Base-by-base conservation (phyloP, 2,888 invertebrate genomes). In the Hypomecis atomaria region DNA sequence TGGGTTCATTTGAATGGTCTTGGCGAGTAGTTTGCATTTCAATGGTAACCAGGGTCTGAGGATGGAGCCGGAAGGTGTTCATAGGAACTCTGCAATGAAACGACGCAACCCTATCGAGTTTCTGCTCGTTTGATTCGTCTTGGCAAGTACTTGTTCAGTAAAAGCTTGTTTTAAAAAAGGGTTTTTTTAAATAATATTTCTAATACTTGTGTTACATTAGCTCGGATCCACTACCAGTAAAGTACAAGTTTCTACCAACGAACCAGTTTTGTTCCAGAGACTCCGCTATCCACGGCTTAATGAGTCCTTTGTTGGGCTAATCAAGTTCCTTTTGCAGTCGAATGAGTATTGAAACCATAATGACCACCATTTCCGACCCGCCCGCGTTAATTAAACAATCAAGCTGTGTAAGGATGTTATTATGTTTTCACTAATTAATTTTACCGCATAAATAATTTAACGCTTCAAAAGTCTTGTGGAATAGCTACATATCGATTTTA, bases 331-430 rank as follows among this genome's bases (percentile, higher is more conserved):
- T 44, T 52, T 8, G 7, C 50, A 37, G 42, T 36, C 13, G 37
- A 50, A 59, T 48, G 50, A 59, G 43, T 10, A 36, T 44, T 33
- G 47, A 23, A 36, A 61, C 61, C 49, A 44, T 55, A 59, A 54
- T 58, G 58, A 47, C 47, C 47, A 44, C 43, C 48, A 13, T 63
- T 59, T 34, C 54, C 48, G 38, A 13, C 44, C 49, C 44, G 38
- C 34, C 34, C 5, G 48, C 11, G 43, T 49, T 59, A 63, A 63
- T 63, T 59, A 63, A 59, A 59, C 63, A 54, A 54, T 63, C 58
- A 53, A 52, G 5, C 53, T 36, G 43, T 43, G 54, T 37, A 37
- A 40, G 57, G 53, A 10, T 59, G 34, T 54, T 63, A 33, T 56
- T 56, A 56, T 56, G 47, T 56, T 47, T 52, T 56, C 33, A 8